Conservation (phyloP, 2,888 invertebrate species). For the Ariolimax columbianus region DNA sequence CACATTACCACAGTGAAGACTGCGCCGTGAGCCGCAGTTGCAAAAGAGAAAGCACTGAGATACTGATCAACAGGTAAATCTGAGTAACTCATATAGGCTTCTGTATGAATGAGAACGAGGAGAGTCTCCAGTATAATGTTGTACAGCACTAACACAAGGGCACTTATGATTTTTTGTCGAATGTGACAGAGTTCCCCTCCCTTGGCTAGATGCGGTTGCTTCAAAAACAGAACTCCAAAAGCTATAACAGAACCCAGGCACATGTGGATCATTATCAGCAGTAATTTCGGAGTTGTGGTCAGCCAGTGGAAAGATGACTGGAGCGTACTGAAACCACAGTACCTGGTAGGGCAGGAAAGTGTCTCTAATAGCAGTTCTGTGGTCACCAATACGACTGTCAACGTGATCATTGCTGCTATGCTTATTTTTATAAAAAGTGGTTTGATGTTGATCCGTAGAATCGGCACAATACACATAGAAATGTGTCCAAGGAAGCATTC, state of each 20-base stretch:
- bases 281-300: slow-evolving; percentile 23
- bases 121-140: slow-evolving; percentile 13
- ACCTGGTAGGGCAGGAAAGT: not conserved
- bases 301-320: slow-evolving; percentile 40
- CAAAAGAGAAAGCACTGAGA: slow-evolving; percentile 20
- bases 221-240: slow-evolving; percentile 33
- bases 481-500: slow-evolving; percentile 37
- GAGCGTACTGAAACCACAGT: slow-evolving; percentile 34
- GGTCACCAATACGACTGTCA: not conserved
- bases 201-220: slow-evolving; percentile 16
- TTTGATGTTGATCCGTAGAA: slow-evolving; percentile 2
- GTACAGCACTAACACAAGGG: slow-evolving; percentile 9
- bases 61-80: slow-evolving; percentile 24
- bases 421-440: not conserved
- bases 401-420: not conserved
- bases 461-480: slow-evolving; percentile 5
- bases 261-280: slow-evolving; percentile 14
- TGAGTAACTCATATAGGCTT: slow-evolving; percentile 35
- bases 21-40: slow-evolving; percentile 11
- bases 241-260: slow-evolving; percentile 7
- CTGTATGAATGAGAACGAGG: slow-evolving; percentile 27
- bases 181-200: not conserved
- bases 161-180: slow-evolving; percentile 9
- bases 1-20: slow-evolving; percentile 37
- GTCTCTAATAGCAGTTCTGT: slow-evolving; percentile 21